A percentile compares a stretch with the other conserved stretches of the same genome.
Evolutionary conservation across 2,888 invertebrate genomes (phyloP).

Genomic region (Seira ritae): DNA sequence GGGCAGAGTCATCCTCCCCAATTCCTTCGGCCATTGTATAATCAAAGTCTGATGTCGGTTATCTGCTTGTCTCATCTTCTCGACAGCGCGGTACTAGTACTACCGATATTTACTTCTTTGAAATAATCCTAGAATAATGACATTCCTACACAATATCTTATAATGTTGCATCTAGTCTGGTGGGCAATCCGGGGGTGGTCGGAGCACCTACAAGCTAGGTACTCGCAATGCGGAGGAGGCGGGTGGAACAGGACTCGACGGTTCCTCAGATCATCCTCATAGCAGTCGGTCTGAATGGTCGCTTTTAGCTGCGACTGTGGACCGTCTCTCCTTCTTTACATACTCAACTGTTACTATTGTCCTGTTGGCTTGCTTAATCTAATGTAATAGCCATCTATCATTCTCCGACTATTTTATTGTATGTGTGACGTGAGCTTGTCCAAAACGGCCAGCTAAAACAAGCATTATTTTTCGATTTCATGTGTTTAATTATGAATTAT

Average conservation of each 20-base stretch:
- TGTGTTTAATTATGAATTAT: neutral
- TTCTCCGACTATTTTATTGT: neutral
- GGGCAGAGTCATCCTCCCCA: slow-evolving; percentile 65
- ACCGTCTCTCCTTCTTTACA: slow-evolving; percentile 80
- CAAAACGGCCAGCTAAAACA: no score
- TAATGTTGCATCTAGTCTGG: neutral
- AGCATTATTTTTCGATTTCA: no score
- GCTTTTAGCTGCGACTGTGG: slow-evolving; percentile 81
- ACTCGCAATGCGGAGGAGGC: slow-evolving; percentile 47
- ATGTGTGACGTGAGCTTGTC: neutral
- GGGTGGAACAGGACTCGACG: slow-evolving; percentile 42
- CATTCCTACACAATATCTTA: neutral
- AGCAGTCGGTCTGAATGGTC: slow-evolving; percentile 78
- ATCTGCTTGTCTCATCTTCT: slow-evolving; percentile 65
- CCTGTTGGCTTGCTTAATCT: slow-evolving; percentile 67
- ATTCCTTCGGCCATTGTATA: slow-evolving; percentile 61
- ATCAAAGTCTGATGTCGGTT: slow-evolving; percentile 64
- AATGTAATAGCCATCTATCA: slow-evolving; percentile 21
- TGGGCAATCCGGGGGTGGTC: slow-evolving; percentile 28
- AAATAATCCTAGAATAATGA: neutral
- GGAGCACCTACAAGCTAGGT: slow-evolving; percentile 58
- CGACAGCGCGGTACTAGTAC: slow-evolving; percentile 55
- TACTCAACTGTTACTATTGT: slow-evolving; percentile 75
- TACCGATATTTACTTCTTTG: neutral
- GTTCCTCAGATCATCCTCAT: slow-evolving; percentile 42